Conservation (phyloP, 2,797 vertebrate genomes). For the Sebastes hubbsi region DNA sequence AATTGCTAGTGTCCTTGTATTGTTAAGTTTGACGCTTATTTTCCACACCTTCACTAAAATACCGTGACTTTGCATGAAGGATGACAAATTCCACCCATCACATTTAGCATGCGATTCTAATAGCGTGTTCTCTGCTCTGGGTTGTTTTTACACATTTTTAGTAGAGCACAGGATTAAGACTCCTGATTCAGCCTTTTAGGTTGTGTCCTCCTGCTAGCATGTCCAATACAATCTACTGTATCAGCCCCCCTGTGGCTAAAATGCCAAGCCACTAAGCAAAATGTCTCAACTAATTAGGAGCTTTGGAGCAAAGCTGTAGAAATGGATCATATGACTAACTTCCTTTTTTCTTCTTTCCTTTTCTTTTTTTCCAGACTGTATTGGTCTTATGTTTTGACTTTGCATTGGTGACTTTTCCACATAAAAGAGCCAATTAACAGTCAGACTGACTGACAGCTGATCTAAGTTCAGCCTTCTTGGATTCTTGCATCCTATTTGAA, state of each 20-base stretch:
- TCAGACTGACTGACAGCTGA: neutral
- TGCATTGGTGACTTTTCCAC: neutral
- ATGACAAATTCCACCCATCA: neutral
- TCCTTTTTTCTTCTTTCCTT: conserved; percentile 18
- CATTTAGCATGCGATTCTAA: conserved; percentile 5
- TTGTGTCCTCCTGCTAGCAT: conserved; percentile 58
- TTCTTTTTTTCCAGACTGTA: neutral
- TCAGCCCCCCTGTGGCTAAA: conserved; percentile 74
- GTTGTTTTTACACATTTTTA: conserved; percentile 48
- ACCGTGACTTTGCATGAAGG: conserved; percentile 13
- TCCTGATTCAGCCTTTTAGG: conserved; percentile 69
- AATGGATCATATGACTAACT: conserved; percentile 52
- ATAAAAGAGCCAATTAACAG: conserved; percentile 3
- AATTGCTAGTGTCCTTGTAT: conserved; percentile 39
- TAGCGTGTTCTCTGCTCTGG: neutral
- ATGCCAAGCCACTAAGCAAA: conserved; percentile 77
- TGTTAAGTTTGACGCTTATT: conserved; percentile 32
- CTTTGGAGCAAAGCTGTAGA: conserved; percentile 57
- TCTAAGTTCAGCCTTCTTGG: neutral
- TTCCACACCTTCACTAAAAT: conserved; percentile 33
- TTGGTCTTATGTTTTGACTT: neutral
- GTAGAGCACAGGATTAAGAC: conserved; percentile 28
- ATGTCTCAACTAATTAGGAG: conserved; percentile 76
- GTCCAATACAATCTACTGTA: conserved; percentile 75
- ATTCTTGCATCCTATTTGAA: neutral